phyloP scores from a whole-genome alignment of 2,797 vertebrate species.

The Pipistrellus kuhlii region DNA sequence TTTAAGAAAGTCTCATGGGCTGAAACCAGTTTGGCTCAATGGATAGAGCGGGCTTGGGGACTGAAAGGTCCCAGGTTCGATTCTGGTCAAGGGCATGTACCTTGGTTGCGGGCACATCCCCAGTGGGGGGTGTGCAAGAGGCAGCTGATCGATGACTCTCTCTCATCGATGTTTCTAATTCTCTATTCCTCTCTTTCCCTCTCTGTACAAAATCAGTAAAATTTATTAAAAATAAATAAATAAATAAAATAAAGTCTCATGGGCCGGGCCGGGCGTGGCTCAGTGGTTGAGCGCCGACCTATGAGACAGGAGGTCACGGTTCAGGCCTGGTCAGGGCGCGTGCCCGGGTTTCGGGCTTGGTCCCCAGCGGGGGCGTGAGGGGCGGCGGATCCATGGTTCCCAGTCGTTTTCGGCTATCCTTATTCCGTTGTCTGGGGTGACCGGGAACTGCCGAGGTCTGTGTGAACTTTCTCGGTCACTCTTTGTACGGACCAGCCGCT shows the following conservation, averaged over 20 bases:
- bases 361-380: background rate
- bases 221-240: no score
- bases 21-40: no score
- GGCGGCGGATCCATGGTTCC: background rate
- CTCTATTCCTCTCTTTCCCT: no score
- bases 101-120: no score
- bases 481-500: background rate
- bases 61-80: no score
- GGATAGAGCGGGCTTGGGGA: no score
- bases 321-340: background rate
- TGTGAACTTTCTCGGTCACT: background rate
- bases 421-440: no score
- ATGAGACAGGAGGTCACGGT: background rate
- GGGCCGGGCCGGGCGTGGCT: background rate
- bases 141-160: no score
- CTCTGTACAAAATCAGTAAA: no score
- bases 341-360: background rate
- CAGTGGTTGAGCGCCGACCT: background rate
- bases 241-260: background rate
- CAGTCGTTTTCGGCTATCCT: background rate
- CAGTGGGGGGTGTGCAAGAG: no score
- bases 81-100: no score
- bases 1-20: background rate
- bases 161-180: no score
- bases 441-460: background rate